Evolutionary conservation across 1,140 invertebrate species (phyloP), one percentile per base, ranked within the genome.

Genomic region (Nylanderia fulva): DNA sequence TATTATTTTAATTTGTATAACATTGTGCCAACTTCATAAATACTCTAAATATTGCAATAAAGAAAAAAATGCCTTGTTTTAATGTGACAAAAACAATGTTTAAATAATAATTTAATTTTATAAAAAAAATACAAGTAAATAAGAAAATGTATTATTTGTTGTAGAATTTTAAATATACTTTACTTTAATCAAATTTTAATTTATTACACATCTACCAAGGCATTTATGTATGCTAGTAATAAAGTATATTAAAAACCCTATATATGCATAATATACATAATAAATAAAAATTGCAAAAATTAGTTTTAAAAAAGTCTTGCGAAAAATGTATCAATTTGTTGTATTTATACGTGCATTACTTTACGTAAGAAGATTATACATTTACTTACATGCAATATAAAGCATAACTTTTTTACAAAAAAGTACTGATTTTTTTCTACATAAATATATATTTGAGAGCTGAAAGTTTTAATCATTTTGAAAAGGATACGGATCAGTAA

Each of bases 91-190:
- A 68, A 36, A n/a, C n/a, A 66, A 52, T 33, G 13, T 52, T 54
- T 66, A 4, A 79, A 42, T 24, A 13, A 21, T 36, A 68, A 68
- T 52, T 66, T 27, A 45, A 82, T 60, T 71, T 82, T 60, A 33
- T 58, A 13, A 13, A 29, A 39, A 39, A 27, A 15, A 48, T 2
- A 29, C 13, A 8, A 39, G n/a, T n/a, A 79, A 54, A 39, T 79
- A 36, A 79, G 27, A 18, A 64, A 66, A 36, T 15, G n/a, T n/a
- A n/a, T 68, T 54, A 69, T 39, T 36, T n/a, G 42, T 56, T 24
- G 24, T 13, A 7, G 36, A 52, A 24, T 77, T 48, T 21, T n/a
- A 66, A 66, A 15, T 48, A 1, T 7, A 42, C 18, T 82, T 45
- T 1, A 75, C 4, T 48, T 58, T 58, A 60, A 60, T 54, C 8